Conservation (phyloP, 1,140 invertebrate genomes). For the Epicauta chinensis region DNA sequence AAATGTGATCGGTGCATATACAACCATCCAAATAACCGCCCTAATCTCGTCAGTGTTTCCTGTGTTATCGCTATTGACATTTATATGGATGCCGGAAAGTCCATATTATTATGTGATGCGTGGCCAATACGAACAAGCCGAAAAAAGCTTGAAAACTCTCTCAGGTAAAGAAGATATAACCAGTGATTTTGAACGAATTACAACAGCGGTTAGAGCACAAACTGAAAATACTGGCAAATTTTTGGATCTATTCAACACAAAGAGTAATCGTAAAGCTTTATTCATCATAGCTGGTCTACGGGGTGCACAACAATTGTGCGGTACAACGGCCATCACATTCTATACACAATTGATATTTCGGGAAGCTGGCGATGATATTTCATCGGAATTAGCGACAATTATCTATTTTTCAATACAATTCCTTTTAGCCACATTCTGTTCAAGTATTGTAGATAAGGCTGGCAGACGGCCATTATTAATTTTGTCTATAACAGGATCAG, state of each 20-base stretch:
- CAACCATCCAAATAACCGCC: slow-evolving; percentile 51
- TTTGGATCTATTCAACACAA: slow-evolving; percentile 49
- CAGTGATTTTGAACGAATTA: slow-evolving; percentile 55
- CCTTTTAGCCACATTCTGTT: slow-evolving; percentile 54
- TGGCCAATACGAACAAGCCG: slow-evolving; percentile 53
- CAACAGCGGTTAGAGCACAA: slow-evolving; percentile 46
- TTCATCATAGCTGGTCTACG: slow-evolving; percentile 58
- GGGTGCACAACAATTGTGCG: slow-evolving; percentile 67
- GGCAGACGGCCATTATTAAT: slow-evolving; percentile 64
- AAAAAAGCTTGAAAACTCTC: slow-evolving; percentile 53
- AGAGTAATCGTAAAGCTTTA: slow-evolving; percentile 57
- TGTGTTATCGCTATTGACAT: slow-evolving; percentile 54
- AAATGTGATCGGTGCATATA: slow-evolving; percentile 58
- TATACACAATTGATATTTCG: slow-evolving; percentile 67
- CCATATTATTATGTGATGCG: slow-evolving; percentile 63
- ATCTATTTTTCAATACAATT: slow-evolving; percentile 62
- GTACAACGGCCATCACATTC: slow-evolving; percentile 66
- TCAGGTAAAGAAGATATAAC: slow-evolving; percentile 53
- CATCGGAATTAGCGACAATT: slow-evolving; percentile 42
- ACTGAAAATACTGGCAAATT: slow-evolving; percentile 44
- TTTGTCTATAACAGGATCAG: slow-evolving; percentile 52
- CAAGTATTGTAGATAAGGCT: slow-evolving; percentile 61
- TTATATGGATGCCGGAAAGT: slow-evolving; percentile 70
- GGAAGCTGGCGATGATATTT: slow-evolving; percentile 46
- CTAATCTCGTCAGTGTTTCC: slow-evolving; percentile 52